Percentiles rank a stretch among this genome's conserved stretches.
Evolutionary conservation across 2,797 vertebrate species (phyloP).

Genomic region (Synanceia verrucosa): DNA sequence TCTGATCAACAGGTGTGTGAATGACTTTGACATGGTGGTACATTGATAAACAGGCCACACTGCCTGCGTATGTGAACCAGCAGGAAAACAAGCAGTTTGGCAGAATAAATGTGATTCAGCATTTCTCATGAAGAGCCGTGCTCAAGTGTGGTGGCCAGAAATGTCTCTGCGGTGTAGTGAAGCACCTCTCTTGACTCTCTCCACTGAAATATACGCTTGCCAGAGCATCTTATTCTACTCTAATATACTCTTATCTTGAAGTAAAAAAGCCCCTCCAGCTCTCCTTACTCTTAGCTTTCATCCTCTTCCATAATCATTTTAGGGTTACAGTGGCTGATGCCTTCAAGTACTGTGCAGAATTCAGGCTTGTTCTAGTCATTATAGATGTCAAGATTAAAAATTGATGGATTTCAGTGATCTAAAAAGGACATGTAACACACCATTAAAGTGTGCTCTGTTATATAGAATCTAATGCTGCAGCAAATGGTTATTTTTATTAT

Average conservation of each 20-base stretch:
- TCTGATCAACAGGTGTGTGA: constrained; percentile 42
- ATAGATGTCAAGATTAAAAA: background rate
- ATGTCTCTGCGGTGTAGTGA: constrained; percentile 1
- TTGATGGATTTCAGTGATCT: background rate
- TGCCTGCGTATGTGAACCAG: constrained; percentile 18
- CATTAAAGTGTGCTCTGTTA: background rate
- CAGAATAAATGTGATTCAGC: constrained; percentile 16
- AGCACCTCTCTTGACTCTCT: constrained; percentile 10
- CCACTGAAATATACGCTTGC: constrained; percentile 1
- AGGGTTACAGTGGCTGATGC: background rate
- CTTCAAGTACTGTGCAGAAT: background rate
- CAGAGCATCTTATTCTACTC: constrained; percentile 12
- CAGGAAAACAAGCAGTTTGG: constrained; percentile 8
- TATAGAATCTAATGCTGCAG: background rate
- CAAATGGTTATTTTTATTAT: background rate
- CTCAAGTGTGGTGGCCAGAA: constrained; percentile 3
- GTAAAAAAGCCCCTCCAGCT: background rate
- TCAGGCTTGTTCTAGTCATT: background rate
- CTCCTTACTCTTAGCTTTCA: background rate
- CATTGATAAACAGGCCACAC: constrained; percentile 35
- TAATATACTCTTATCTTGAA: constrained; percentile 17
- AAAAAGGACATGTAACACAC: background rate
- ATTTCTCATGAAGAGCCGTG: constrained; percentile 7
- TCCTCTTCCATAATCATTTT: constrained; percentile 1
- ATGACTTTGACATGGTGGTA: constrained; percentile 50